Conservation (phyloP, 37 sponge, comb jelly and placozoan species). For the Aplysina aerophoba region DNA sequence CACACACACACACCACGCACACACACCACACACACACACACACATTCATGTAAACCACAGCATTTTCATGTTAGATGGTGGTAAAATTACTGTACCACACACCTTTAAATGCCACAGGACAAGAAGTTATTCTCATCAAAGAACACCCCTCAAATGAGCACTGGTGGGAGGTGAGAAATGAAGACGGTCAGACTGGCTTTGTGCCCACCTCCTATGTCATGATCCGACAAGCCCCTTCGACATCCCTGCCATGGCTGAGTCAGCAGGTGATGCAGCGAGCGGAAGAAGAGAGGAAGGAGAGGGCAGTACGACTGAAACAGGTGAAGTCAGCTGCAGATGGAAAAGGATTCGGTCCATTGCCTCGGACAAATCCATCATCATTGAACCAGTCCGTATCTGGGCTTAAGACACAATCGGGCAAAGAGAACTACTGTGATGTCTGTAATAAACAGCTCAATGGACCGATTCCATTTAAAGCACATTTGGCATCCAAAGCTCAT, state of each 20-base stretch:
- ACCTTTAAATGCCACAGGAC: constrained; percentile 27
- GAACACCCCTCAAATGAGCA: constrained; percentile 69
- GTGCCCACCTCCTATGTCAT: constrained; percentile 71
- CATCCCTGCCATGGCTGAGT: constrained; percentile 64
- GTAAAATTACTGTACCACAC: too few relatives aligned
- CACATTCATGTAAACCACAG: too few relatives aligned
- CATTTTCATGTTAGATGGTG: too few relatives aligned
- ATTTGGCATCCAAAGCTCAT: constrained; percentile 71
- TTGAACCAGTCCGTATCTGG: constrained; percentile 34
- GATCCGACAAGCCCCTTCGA: constrained; percentile 37
- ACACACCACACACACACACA: too few relatives aligned
- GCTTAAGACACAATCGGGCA: not conserved
- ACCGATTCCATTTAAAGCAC: constrained; percentile 71
- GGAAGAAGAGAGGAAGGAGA: constrained; percentile 59
- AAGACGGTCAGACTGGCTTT: constrained; percentile 56
- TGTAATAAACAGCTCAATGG: constrained; percentile 76
- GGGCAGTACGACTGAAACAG: constrained; percentile 42
- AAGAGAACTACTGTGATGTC: constrained; percentile 65
- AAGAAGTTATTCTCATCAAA: constrained; percentile 41
- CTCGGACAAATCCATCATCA: too few relatives aligned
- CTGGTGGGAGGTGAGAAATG: constrained; percentile 73
- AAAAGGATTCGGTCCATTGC: constrained; percentile 59
- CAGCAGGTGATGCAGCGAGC: constrained; percentile 31
- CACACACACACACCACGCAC: too few relatives aligned
- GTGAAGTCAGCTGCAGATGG: constrained; percentile 42